Evolutionary conservation across 2,888 invertebrate species (phyloP), one percentile per base, ranked within the genome.

Genomic region (Macaria liturata): DNA sequence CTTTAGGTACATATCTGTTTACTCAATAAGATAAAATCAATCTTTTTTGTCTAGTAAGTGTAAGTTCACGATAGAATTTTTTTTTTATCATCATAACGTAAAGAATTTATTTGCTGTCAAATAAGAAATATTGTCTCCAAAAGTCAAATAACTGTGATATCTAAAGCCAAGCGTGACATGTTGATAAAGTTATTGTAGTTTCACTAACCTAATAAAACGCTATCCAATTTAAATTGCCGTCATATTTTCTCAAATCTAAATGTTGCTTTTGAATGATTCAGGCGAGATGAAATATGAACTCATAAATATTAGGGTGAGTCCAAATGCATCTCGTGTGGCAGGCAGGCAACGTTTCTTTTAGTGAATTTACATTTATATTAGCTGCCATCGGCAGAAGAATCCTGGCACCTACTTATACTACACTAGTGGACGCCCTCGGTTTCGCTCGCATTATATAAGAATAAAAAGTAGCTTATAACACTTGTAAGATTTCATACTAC

Each of bases 331-430:
- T 50, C 49, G 50, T 54, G 54, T 54, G 49, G 62, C 61, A 58
- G 20, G 20, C 20, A 20, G 52, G 56, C 58, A 72, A 70, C 72
- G 70, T 75, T 78, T 81, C 79, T 78, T 80, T 74, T 74, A 69
- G 65, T 66, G 64, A 73, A 84, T 83, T 84, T 80, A 83, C 83
- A 84, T 84, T 81, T 84, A 84, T 84, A 83, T 83, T 81, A 83
- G 76, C 74, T 66, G 72, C 76, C 73, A 78, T 76, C 78, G 75
- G 72, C 39, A 39, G 1, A 20, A 20, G 20, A 20, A 20, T 20
- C 20, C 20, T 1, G 20, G 2, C 20, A 20, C 20, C 20, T 20
- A 20, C 20, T 20, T 20, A 20, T 20, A 20, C 20, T 20, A 20
- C 20, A 20, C 20, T 20, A 20, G 20, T 20, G 20, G 20, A 20